Base-by-base conservation (phyloP, 2,797 vertebrate species). In the Parauchenoglanis punctatus region DNA sequence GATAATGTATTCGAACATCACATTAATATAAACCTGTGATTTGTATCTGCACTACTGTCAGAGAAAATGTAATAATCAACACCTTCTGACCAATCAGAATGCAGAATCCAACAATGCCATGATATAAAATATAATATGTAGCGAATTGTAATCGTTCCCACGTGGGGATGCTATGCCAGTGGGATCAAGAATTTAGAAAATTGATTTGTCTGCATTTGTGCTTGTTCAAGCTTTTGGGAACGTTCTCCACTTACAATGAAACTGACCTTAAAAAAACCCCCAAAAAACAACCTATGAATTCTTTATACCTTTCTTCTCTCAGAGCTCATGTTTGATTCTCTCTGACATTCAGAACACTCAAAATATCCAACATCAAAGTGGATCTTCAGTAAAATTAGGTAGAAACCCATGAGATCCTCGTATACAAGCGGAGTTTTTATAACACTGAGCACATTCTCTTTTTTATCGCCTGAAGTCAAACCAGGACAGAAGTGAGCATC, bases 361-460 rank as follows among this genome's bases (percentile, higher is more conserved):
- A 77, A 86, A 67, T 54, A 72, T 83, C 44, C 87, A 81, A 87
- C 87, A 86, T 91, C 75, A 89, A 89, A 91, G 90, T 87, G 44
- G 65, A 73, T 80, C 85, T 81, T 78, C 73, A 20, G 87, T 84
- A 87, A 83, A 89, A 88, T 86, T 82, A 72, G 61, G 59, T 73
- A 86, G 88, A 90, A 80, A 46, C 87, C 84, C 77, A 61, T 46
- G 83, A 83, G 88, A 77, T 81, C 59, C 54, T 61, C 72, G 73
- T 88, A 78, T 89, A 87, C 82, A 84, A 81, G 73, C 59, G 87
- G 44, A n/a, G 49, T 7, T 73, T 18, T 25, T 73, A 23, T 18
- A 11, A 10, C n/a, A 31, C 5, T 0, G n/a, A 56, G 18, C 75
- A 31, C 70, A 25, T 25, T 73, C 70, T 4, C 17, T 44, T 46